Base-by-base conservation (phyloP, 2,888 invertebrate species). In the Bombylius discolor region DNA sequence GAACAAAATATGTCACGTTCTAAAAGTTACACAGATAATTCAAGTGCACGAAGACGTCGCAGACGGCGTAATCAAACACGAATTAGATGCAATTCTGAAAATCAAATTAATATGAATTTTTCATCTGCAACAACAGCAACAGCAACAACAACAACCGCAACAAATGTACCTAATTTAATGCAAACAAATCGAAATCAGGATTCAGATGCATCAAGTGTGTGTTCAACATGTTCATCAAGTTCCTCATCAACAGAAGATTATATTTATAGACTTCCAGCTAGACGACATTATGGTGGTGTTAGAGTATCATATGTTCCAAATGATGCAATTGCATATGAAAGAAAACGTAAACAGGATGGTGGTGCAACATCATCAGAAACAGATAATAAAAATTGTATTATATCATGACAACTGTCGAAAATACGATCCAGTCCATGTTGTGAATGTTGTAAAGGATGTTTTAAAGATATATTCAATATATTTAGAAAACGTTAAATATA, bases 281-380 rank as follows among this genome's bases (percentile, higher is more conserved):
- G 89, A 61, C 78, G 88, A 58, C 87, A 89, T 42, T 90, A 89
- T 67, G 89, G 89, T 23, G 92, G 92, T n/a, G 90, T 92, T 13
- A 76, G 92, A 59, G 91, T 93, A 63, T 89, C 92, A 2, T 94
- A 94, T 75, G 93, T 94, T 58, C 93, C 92, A 62, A 92, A 92
- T 72, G 92, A 92, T 74, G 88, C 89, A 4, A 79, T 91, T 34
- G 90, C 91, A 56, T 86, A 86, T 67, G 89, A 89, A 33, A 79
- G 83, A 60, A 79, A 86, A 58, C 80, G 85, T 60, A 78, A 85
- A 62, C 77, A 66, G 52, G 66, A 58, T 14, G 63, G 62, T 5
- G 47, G 49, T 14, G 31, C n/a, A 46, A 51, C 51, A 48, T 48
- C 56, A 11, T 58, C 56, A 63, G 61, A 64, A 57, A 54, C 62